These are phyloP conservation scores for Ephialtes manifestator DNA, from an alignment of 2,888 invertebrate species.

Conservation along the genomic window DNA sequence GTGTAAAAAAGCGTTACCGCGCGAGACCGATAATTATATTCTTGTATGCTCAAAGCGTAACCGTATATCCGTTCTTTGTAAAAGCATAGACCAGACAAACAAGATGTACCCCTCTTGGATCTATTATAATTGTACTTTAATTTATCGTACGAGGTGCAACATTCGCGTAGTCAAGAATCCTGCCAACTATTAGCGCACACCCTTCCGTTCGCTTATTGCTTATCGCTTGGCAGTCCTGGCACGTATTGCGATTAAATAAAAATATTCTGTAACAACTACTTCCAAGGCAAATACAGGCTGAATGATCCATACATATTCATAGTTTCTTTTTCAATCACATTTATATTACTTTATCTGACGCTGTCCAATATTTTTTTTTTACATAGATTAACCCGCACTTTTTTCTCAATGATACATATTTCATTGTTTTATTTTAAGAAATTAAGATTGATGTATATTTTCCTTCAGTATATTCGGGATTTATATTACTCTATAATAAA, in stretches of 20 bases:
- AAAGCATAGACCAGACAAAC: slow-evolving; percentile 59
- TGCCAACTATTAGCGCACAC: slow-evolving; percentile 1
- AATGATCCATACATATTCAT: slow-evolving; percentile 58
- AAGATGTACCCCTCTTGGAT: slow-evolving; percentile 42
- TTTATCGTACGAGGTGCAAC: slow-evolving; percentile 52
- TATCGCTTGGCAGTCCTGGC: slow-evolving; percentile 36
- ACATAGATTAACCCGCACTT: background rate
- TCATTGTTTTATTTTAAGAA: background rate
- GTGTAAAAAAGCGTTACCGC: slow-evolving; percentile 70
- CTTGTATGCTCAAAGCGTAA: slow-evolving; percentile 70
- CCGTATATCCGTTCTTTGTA: slow-evolving; percentile 73
- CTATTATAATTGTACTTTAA: slow-evolving; percentile 64
- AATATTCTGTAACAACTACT: slow-evolving; percentile 41
- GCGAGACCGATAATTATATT: slow-evolving; percentile 70
- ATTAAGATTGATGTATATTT: no score
- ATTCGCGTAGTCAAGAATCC: background rate
- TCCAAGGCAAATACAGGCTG: slow-evolving; percentile 27
- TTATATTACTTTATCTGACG: slow-evolving; percentile 30
- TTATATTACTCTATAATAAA: no score
- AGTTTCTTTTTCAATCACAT: background rate
- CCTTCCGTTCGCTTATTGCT: slow-evolving; percentile 17
- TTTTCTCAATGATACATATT: background rate
- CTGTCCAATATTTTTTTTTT: background rate
- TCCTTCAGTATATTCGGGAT: no score
- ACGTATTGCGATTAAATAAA: slow-evolving; percentile 50